Base-by-base conservation (phyloP, 2,113 vertebrate species). In the Eclectus roratus region DNA sequence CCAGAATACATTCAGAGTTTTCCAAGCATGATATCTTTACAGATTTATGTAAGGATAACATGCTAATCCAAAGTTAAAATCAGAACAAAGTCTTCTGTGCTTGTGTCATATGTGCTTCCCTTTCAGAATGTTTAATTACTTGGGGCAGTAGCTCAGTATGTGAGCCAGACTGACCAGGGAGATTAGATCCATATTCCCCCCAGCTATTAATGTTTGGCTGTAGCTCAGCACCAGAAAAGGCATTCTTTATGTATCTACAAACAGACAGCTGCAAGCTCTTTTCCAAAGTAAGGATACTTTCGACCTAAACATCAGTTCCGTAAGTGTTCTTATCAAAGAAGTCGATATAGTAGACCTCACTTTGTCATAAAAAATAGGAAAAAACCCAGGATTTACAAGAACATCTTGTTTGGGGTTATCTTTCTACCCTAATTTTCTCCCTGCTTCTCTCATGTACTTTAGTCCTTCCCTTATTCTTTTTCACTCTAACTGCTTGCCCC, bases 61-160 rank as follows among this genome's bases (percentile, higher is more conserved):
- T 44, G 44, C 7, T 84, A 92, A 89, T 89, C 73, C 5, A 2
- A 81, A 18, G 18, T 71, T 92, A 86, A 89, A 74, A 86, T 55
- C 72, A 91, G 83, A 93, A 91, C 46, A 71, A 84, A 83, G 55
- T n/a, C 47, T 89, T 17, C 41, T 52, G 17, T 24, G 10, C n/a
- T 88, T 80, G 18, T 87, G 46, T 64, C 77, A 90, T 53, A 12
- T 1, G 1, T 77, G 43, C 21, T 83, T 95, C 55, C 28, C 21
- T 80, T 90, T 91, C 80, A 65, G 58, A 81, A 94, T 49, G 37
- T 61, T 85, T 72, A 91, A 92, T 89, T 87, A 78, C 78, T 47
- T 89, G 80, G 14, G 27, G 24, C 65, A 84, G 55, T 71, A 92
- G 17, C 63, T 93, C 61, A 68, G 43, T 55, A 46, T 20, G 27